Percentiles rank a stretch among this genome's conserved stretches.
Evolutionary conservation across 2,797 vertebrate genomes (phyloP).

Genomic region (Sebastes taczanowskii): DNA sequence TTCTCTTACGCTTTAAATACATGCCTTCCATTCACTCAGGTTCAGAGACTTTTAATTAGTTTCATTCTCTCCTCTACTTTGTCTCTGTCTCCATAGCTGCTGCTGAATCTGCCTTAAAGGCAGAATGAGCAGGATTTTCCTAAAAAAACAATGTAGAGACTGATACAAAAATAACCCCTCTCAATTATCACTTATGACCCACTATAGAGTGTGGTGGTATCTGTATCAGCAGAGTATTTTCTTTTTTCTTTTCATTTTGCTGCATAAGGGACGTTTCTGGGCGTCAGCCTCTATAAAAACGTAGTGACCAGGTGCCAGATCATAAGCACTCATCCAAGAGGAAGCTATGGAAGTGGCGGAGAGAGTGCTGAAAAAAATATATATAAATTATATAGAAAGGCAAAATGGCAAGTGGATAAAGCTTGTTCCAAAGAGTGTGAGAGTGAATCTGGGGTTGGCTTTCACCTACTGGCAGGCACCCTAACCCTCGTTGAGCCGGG

Average conservation of each 20-base stretch:
- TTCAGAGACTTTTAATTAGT: constrained; percentile 20
- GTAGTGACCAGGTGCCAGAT: background rate
- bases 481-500: background rate
- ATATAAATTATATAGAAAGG: background rate
- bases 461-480: background rate
- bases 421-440: background rate
- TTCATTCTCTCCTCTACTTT: constrained; percentile 7
- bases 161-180: background rate
- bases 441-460: background rate
- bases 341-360: background rate
- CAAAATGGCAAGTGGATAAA: background rate
- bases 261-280: background rate
- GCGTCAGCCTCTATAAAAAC: background rate
- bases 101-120: background rate
- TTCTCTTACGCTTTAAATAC: constrained; percentile 4
- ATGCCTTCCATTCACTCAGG: background rate
- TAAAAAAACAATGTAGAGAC: background rate
- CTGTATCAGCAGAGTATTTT: background rate
- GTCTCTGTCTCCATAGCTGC: background rate
- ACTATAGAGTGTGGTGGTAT: background rate
- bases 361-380: background rate
- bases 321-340: background rate
- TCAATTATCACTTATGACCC: background rate
- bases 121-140: background rate
- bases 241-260: too few species aligned